Evolutionary conservation across 2,797 vertebrate species (phyloP).

Genomic region (Pangasius djambal): DNA sequence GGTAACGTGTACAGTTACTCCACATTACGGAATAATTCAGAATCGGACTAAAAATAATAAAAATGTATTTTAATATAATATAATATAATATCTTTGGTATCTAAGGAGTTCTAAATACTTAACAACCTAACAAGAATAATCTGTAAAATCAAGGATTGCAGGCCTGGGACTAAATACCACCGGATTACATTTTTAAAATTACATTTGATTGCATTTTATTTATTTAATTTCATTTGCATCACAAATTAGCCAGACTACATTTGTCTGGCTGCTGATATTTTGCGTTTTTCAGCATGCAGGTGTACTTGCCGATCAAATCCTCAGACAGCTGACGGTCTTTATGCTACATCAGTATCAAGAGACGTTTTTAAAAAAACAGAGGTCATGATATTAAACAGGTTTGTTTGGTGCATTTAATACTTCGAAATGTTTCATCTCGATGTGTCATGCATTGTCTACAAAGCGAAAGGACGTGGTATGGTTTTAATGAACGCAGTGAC

Average conservation of each 20-base stretch:
- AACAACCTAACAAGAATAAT: not conserved
- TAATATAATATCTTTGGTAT: not conserved
- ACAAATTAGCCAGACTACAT: slow-evolving; percentile 10
- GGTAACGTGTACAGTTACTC: not conserved
- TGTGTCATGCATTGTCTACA: not conserved
- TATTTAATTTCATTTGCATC: not conserved
- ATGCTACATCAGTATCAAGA: slow-evolving; percentile 18
- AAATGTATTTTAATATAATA: not conserved
- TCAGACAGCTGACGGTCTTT: slow-evolving; percentile 5
- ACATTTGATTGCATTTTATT: not conserved
- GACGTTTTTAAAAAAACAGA: not conserved
- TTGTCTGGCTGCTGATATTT: not conserved
- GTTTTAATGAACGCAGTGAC: not conserved
- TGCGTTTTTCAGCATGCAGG: slow-evolving; percentile 40
- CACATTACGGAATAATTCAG: not conserved
- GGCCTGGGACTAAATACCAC: slow-evolving; percentile 3
- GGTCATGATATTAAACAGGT: no score
- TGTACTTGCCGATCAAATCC: slow-evolving; percentile 49
- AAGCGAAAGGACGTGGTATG: not conserved
- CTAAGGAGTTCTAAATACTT: no score
- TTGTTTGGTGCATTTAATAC: not conserved
- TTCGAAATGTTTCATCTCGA: not conserved
- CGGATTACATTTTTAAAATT: not conserved
- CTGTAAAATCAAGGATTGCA: not conserved
- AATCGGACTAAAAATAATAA: not conserved